phyloP scores from a whole-genome alignment of 2,797 vertebrate genomes.

The Lagodon rhomboides region DNA sequence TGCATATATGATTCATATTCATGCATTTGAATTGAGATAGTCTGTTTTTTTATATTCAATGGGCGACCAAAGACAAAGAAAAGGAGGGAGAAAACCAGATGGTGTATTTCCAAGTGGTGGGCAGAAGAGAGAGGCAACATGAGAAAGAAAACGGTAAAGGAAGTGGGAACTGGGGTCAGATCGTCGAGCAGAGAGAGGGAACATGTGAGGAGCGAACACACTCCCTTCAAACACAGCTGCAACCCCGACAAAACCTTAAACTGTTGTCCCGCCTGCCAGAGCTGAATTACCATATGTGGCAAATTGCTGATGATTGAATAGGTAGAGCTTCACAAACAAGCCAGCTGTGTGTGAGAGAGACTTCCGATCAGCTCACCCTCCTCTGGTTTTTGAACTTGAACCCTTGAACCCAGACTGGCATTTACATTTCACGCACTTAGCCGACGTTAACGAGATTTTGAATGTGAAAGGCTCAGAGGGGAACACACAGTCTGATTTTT shows the following conservation, averaged over 20 bases:
- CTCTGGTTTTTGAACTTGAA: conserved; percentile 2
- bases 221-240: conserved; percentile 71
- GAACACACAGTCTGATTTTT: too few species aligned
- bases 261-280: conserved; percentile 68
- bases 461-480: neutral
- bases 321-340: conserved; percentile 53
- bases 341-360: conserved; percentile 36
- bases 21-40: neutral
- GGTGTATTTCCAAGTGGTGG: conserved; percentile 4
- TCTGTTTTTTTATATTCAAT: neutral
- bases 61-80: neutral
- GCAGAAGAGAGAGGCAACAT: conserved; percentile 22
- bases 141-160: conserved; percentile 34
- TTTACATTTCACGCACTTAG: neutral
- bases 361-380: conserved; percentile 39
- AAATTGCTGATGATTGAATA: conserved; percentile 74
- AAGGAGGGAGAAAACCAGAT: conserved; percentile 18
- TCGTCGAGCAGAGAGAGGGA: too few species aligned
- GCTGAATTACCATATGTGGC: conserved; percentile 60
- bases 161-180: too few species aligned
- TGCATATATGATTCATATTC: neutral
- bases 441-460: neutral
- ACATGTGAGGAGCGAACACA: conserved; percentile 46
- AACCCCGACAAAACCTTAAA: conserved; percentile 74
- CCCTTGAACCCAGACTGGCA: neutral